Conservation (phyloP, 2,888 invertebrate species). For the Hydroisotoma schaefferi region DNA sequence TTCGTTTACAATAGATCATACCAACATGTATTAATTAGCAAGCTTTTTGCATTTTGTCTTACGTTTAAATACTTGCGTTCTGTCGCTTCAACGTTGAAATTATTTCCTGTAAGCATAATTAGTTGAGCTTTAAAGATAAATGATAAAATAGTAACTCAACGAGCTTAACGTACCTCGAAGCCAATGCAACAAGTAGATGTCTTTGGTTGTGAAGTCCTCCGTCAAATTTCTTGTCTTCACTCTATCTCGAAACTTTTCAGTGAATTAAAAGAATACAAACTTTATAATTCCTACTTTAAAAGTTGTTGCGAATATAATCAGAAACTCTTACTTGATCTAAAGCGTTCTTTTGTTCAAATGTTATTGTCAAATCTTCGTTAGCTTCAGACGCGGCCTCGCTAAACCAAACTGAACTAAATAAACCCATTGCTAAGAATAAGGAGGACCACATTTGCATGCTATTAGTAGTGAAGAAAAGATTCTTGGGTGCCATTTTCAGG, state of each 20-base stretch:
- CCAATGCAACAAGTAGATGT: constrained; percentile 9
- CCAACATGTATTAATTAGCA: neutral
- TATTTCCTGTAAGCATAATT: neutral
- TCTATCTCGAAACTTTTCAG: neutral
- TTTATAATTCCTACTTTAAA: no score
- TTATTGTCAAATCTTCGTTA: neutral
- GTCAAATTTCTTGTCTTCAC: neutral
- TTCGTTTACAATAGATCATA: neutral
- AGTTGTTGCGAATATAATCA: neutral
- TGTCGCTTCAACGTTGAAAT: constrained; percentile 2
- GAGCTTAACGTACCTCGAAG: neutral
- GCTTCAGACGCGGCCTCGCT: no score
- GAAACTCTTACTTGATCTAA: neutral
- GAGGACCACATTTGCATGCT: no score
- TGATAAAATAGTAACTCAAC: neutral
- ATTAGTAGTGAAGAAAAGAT: no score
- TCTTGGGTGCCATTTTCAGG: no score
- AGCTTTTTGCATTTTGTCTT: neutral
- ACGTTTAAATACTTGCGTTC: constrained; percentile 1
- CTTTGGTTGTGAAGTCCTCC: constrained; percentile 1
- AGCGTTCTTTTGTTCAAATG: neutral
- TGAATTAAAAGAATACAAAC: neutral
- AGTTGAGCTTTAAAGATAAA: neutral
- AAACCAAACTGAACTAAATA: no score
- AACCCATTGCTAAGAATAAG: no score